These are phyloP conservation scores for Aepyceros melampus DNA, from an alignment of 2,113 vertebrate species.

Conservation along the genomic window DNA sequence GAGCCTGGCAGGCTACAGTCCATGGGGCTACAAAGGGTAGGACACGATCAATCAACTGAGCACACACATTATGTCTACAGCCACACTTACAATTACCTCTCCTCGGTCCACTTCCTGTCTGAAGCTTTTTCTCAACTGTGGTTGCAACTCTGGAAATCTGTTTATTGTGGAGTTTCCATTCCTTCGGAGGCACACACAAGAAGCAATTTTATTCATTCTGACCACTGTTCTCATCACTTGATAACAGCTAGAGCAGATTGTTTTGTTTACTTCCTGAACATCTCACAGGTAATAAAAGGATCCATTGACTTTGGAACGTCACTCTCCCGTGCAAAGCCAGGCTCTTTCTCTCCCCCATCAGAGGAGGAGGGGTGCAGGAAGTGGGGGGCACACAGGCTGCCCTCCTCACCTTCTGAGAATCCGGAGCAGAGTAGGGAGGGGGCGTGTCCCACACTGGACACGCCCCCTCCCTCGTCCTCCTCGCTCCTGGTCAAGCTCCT, in stretches of 20 bases:
- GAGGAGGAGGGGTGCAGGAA: not conserved
- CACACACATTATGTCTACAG: not conserved
- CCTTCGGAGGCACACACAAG: too few relatives aligned
- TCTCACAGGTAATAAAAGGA: not conserved
- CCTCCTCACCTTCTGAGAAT: not conserved
- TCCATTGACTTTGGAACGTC: not conserved
- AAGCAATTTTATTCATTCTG: not conserved
- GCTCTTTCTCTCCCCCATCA: not conserved
- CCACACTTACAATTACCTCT: not conserved
- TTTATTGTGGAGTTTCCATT: not conserved
- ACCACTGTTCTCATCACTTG: not conserved
- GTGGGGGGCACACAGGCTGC: not conserved
- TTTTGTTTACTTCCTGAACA: not conserved
- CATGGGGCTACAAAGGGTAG: not conserved
- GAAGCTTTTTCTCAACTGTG: not conserved
- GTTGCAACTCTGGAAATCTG: not conserved
- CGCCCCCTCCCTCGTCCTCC: not conserved
- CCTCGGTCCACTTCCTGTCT: accelerated
- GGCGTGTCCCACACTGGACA: too few relatives aligned
- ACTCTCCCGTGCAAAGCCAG: not conserved
- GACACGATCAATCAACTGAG: not conserved
- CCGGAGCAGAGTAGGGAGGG: not conserved
- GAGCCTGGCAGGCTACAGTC: not conserved
- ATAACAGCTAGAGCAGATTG: not conserved
- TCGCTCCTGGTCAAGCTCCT: not conserved